Evolutionary conservation across 2,113 vertebrate genomes (phyloP).

Genomic region (Sinocyclocheilus anshuiensis): DNA sequence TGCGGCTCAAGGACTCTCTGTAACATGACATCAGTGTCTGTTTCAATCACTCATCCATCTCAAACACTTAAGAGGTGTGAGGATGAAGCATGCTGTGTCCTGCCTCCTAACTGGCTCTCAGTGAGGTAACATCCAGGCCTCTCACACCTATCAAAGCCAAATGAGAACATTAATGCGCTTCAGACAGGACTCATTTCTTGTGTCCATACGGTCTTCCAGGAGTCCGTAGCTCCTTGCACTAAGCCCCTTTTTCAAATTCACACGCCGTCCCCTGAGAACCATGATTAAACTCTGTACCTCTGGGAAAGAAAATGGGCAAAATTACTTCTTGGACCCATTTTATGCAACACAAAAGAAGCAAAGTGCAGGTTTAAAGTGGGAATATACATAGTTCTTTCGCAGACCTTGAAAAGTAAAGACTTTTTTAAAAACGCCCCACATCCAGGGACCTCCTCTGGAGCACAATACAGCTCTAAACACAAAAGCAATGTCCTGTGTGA

Average conservation of each 20-base stretch:
- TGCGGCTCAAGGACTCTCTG: slow-evolving; percentile 8
- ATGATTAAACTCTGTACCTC: slow-evolving; percentile 28
- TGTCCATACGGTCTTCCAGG: neutral
- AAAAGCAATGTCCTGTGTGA: slow-evolving; percentile 46
- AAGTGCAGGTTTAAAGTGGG: slow-evolving; percentile 1
- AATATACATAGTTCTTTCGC: slow-evolving; percentile 38
- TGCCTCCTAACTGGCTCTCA: slow-evolving; percentile 40
- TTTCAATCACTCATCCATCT: slow-evolving; percentile 49
- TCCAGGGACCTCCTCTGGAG: slow-evolving; percentile 19
- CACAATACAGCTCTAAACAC: slow-evolving; percentile 48
- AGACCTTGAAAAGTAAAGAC: slow-evolving; percentile 39
- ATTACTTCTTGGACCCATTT: slow-evolving; percentile 41
- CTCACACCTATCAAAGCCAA: slow-evolving; percentile 40
- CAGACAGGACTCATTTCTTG: slow-evolving; percentile 11
- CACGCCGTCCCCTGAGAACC: slow-evolving; percentile 8
- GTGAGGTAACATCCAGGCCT: slow-evolving; percentile 29
- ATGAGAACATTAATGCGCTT: slow-evolving; percentile 29
- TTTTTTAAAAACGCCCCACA: slow-evolving; percentile 20
- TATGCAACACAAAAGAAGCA: slow-evolving; percentile 39
- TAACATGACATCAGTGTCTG: slow-evolving; percentile 43
- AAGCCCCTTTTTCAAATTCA: slow-evolving; percentile 11
- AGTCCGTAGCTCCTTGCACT: neutral
- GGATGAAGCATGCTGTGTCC: slow-evolving; percentile 26
- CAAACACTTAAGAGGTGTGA: slow-evolving; percentile 42
- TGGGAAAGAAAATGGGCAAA: slow-evolving; percentile 16